Evolutionary conservation across 1,140 invertebrate species (phyloP).

Genomic region (Leguminivora glycinivorella): DNA sequence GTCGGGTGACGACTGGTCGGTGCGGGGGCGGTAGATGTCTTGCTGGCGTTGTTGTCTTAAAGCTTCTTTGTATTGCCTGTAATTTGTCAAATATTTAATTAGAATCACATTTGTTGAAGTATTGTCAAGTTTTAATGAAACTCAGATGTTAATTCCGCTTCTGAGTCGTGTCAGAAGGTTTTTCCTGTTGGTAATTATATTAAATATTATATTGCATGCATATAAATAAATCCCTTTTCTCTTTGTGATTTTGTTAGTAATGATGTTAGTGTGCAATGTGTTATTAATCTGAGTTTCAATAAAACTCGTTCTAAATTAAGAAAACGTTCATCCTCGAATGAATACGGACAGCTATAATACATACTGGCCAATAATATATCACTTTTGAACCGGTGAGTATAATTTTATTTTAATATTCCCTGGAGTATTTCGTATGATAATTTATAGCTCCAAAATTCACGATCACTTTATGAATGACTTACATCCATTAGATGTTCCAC

Average conservation of each 20-base stretch:
- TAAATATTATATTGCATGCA: background rate
- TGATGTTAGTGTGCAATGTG: conserved; percentile 24
- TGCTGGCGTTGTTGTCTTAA: conserved; percentile 89
- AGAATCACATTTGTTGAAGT: background rate
- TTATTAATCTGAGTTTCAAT: conserved; percentile 33
- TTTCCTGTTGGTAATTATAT: background rate
- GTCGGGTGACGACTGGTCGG: conserved; percentile 72
- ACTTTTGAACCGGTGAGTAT: no score
- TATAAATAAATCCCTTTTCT: conserved; percentile 7
- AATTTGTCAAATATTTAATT: conserved; percentile 44
- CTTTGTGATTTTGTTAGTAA: conserved; percentile 15
- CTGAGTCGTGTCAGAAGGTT: background rate
- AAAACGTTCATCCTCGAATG: conserved; percentile 1
- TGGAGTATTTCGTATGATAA: no score
- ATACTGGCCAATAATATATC: no score
- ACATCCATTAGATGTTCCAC: no score
- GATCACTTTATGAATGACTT: no score
- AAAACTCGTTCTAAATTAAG: conserved; percentile 28
- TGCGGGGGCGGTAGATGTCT: conserved; percentile 86
- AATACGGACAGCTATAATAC: background rate
- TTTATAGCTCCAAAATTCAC: no score
- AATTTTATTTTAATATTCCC: no score
- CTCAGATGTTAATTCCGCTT: conserved; percentile 1
- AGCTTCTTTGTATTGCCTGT: conserved; percentile 92
- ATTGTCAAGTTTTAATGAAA: conserved; percentile 9